Evolutionary conservation across 2,113 vertebrate genomes (phyloP).

Genomic region (Forbesichthys agassizii): DNA sequence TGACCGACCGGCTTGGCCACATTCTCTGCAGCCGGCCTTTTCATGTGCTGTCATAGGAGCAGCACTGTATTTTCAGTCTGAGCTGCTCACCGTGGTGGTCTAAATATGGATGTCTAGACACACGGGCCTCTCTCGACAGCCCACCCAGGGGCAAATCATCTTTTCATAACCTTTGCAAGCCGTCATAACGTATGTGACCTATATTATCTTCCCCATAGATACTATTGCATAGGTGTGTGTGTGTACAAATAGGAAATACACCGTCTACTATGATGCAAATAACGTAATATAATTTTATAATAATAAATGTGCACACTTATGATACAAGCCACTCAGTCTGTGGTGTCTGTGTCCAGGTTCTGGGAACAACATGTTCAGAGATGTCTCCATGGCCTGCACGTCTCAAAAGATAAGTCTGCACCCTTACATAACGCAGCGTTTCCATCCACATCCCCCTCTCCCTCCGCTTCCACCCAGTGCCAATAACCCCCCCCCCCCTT

Average conservation of each 20-base stretch:
- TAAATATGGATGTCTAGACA: slow-evolving; percentile 3
- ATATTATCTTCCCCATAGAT: slow-evolving; percentile 19
- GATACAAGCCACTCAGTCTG: slow-evolving; percentile 38
- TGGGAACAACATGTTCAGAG: slow-evolving; percentile 44
- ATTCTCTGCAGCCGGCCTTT: slow-evolving; percentile 5
- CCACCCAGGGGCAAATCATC: not conserved
- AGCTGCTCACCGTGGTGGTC: slow-evolving; percentile 3
- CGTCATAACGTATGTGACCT: slow-evolving; percentile 11
- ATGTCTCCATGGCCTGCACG: slow-evolving; percentile 34
- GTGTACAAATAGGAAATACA: slow-evolving; percentile 26
- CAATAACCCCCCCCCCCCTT: not conserved
- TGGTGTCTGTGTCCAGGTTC: slow-evolving; percentile 17
- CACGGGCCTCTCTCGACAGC: not conserved
- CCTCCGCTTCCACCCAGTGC: slow-evolving; percentile 14
- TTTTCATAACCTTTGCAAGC: slow-evolving; percentile 30
- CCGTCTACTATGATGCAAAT: slow-evolving; percentile 26
- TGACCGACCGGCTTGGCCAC: not conserved
- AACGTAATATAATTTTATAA: slow-evolving; percentile 31
- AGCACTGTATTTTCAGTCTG: not conserved
- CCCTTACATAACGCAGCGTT: slow-evolving; percentile 48
- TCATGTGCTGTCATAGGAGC: slow-evolving; percentile 28
- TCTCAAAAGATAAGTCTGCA: slow-evolving; percentile 19
- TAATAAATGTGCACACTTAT: not conserved
- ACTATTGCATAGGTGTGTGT: slow-evolving; percentile 22
- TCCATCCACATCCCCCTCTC: slow-evolving; percentile 23